phyloP scores from a whole-genome alignment of 1,140 invertebrate genomes.

The Andrena cerasifolii region DNA sequence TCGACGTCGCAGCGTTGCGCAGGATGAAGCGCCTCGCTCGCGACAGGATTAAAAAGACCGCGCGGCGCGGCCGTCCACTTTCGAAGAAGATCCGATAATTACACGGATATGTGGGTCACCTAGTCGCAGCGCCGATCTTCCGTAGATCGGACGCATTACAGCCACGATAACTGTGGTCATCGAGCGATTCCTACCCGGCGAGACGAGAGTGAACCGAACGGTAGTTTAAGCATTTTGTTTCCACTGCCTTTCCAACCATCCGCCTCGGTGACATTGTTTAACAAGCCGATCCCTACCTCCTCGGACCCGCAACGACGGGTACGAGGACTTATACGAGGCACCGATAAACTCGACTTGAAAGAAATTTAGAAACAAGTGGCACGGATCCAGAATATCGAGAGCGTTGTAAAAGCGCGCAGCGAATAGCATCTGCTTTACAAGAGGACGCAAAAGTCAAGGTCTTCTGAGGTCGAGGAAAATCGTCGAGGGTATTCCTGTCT shows the following conservation, averaged over 20 bases:
- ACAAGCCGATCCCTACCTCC: background rate
- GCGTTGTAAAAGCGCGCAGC: too few species aligned
- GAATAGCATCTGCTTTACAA: too few species aligned
- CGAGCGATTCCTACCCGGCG: background rate
- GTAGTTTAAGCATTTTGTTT: constrained; percentile 33
- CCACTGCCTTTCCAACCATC: constrained; percentile 20
- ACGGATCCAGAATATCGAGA: too few species aligned
- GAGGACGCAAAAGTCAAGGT: too few species aligned
- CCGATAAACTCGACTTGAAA: too few species aligned
- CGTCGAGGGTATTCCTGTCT: too few species aligned
- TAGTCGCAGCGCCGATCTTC: background rate
- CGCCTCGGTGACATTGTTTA: background rate
- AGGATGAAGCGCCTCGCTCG: too few species aligned
- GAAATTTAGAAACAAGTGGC: too few species aligned
- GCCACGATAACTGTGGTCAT: background rate
- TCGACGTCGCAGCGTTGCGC: background rate
- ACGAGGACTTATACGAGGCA: too few species aligned
- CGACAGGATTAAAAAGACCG: background rate
- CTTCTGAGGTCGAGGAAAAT: too few species aligned
- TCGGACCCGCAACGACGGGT: too few species aligned
- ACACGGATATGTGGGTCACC: constrained; percentile 9
- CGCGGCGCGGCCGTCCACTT: background rate
- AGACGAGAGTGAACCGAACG: constrained; percentile 17
- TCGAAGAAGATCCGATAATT: constrained; percentile 29
- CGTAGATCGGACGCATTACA: background rate